Evolutionary conservation across 2,113 vertebrate species (phyloP), one percentile per base, ranked within the genome.

Genomic region (Peromyscus polionotus): DNA sequence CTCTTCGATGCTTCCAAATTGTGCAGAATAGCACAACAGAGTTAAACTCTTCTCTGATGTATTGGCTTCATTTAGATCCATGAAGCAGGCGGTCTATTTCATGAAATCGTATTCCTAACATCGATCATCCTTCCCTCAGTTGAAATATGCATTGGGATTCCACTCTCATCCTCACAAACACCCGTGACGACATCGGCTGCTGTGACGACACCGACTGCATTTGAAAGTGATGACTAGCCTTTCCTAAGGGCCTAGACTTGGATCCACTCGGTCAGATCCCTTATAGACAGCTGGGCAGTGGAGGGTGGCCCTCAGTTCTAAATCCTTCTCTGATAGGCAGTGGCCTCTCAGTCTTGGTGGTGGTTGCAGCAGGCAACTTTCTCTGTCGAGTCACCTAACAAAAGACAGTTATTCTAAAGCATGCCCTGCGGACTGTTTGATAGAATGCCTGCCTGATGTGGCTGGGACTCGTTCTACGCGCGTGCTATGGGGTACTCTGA

Each of bases 351-450:
- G 28, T 75, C 72, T 65, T 42, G 6, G 26, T 63, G 57, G 54
- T 91, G 63, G 39, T 92, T 79, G 67, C 26, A 88, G 88, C 73
- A 83, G 76, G 57, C 63, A 75, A 39, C 63, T 63, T 95, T 97
- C 31, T 83, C 85, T 90, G 72, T 88, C 88, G 88, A 4, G 26
- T 91, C 77, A 83, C n/a, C 7, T 48, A 86, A 84, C 88, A 88
- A 83, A 91, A 93, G 85, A 63, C 76, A 73, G 42, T 39, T 87
- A 90, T 85, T 87, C n/a, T 83, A 87, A 93, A 95, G 76, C 39
- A 36, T 39, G 61, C 39, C 7, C 42, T 14, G 33, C 79, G 59
- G 57, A 28, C 59, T 72, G 17, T 24, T 87, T 95, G 84, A 84
- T 95, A 81, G 92, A 76, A 83, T 81, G 90, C 61, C 80, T n/a